Evolutionary conservation across 2,888 invertebrate genomes (phyloP).

Genomic region (Pristionchus exspectatus): DNA sequence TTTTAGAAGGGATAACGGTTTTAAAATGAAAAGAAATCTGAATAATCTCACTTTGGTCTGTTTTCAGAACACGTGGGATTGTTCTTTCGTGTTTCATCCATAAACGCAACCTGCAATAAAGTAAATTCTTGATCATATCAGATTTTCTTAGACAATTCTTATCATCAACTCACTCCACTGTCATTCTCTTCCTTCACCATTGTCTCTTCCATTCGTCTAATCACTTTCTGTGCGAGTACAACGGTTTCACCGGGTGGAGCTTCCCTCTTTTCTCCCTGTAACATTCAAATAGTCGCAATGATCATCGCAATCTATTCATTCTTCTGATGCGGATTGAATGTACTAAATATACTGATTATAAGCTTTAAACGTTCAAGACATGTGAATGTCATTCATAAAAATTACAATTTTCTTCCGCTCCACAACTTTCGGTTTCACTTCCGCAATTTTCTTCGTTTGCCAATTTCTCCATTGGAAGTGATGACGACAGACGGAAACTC

Average conservation of each 20-base stretch:
- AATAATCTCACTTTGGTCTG: neutral
- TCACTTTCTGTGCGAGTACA: neutral
- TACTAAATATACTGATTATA: no score
- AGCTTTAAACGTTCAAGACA: no score
- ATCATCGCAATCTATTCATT: neutral
- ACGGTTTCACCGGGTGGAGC: neutral
- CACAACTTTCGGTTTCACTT: neutral
- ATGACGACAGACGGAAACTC: slow-evolving; percentile 1
- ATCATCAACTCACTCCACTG: neutral
- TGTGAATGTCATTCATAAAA: no score
- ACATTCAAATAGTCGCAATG: neutral
- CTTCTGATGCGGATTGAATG: no score
- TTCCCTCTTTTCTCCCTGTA: neutral
- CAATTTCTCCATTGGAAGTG: slow-evolving; percentile 40
- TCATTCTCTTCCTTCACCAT: neutral
- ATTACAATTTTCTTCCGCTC: neutral
- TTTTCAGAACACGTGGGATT: neutral
- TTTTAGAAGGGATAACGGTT: neutral
- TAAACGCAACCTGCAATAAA: no score
- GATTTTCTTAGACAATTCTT: no score
- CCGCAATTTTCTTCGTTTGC: neutral
- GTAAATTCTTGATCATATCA: no score
- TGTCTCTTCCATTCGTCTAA: neutral
- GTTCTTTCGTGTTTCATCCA: no score
- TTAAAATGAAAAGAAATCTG: neutral